Evolutionary conservation across 2,888 invertebrate genomes (phyloP), one percentile per base, ranked within the genome.

Genomic region (Anoplius nigerrimus): DNA sequence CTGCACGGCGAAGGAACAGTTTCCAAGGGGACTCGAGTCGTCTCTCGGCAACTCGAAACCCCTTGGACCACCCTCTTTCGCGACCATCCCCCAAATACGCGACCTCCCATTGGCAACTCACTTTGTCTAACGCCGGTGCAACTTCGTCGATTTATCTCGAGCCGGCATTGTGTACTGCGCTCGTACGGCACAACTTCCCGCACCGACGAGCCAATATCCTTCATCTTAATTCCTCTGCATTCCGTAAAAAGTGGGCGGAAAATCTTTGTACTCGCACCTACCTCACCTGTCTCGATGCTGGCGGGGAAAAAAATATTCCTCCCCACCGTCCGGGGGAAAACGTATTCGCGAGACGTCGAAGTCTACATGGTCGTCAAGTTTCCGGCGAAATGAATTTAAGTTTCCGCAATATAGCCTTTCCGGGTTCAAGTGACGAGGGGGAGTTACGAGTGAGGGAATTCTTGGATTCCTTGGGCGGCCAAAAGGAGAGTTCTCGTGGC

Each of bases 401-500:
- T 48, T 48, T 48, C 34, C 34, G 48, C 48, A 18, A 48, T 18
- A 48, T 48, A 48, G 48, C 48, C 18, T 16, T 18, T 48, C 18
- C 16, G 48, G 16, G 48, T 18, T 48, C 48, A 18, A 72, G 60
- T 58, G 53, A 54, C 57, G 63, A 22, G 55, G 55, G 48, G 52
- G 18, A 34, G 22, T 20, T 48, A 24, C 42, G 56, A 57, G 52
- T 45, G 52, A 34, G 42, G 53, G 74, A 73, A 77, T 75, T 66
- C 68, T 63, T 62, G 75, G 72, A 74, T 75, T 77, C 69, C 75
- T 77, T 73, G n/a, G 81, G 82, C 82, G 80, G 82, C 75, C 79
- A 84, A 84, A 79, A 79, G 79, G 79, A 77, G 77, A 79, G 70
- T 74, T 79, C 72, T 62, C 75, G 72, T 80, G 84, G 86, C 85